Conservation (phyloP, 2,113 vertebrate genomes). For the Ptilorrhoa leucosticta region DNA sequence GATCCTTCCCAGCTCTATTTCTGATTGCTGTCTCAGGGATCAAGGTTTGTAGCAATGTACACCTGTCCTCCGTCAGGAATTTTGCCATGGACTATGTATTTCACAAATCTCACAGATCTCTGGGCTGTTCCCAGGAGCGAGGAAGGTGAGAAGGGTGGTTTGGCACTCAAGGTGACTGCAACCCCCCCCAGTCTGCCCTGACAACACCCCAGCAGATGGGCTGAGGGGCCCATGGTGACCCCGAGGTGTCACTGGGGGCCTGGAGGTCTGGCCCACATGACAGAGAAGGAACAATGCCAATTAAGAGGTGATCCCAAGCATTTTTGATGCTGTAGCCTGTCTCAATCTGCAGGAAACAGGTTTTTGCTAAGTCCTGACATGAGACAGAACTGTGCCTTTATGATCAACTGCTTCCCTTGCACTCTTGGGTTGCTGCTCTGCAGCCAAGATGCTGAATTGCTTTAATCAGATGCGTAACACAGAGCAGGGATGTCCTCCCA, state of each 20-base stretch:
- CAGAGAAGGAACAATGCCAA: not conserved
- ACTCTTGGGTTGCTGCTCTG: not conserved
- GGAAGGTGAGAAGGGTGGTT: not conserved
- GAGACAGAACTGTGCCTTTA: not conserved
- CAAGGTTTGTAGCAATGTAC: not conserved
- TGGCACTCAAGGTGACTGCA: not conserved
- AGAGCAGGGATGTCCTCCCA: not conserved
- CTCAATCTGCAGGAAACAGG: not conserved
- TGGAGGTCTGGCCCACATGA: fast-evolving
- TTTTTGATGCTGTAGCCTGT: not conserved
- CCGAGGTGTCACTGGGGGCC: not conserved
- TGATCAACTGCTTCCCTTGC: not conserved
- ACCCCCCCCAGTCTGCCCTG: not conserved
- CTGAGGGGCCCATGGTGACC: not conserved
- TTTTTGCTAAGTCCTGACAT: not conserved
- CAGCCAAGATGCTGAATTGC: not conserved
- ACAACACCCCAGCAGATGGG: not conserved
- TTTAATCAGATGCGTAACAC: not conserved
- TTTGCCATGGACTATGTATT: not conserved
- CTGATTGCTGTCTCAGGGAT: not conserved
- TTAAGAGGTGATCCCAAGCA: not conserved
- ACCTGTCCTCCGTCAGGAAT: not conserved
- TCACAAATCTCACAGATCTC: not conserved
- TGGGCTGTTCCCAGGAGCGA: not conserved
- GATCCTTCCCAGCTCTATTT: not conserved